Conservation (phyloP, 2,888 invertebrate genomes). For the Caenorhabditis doughertyi region DNA sequence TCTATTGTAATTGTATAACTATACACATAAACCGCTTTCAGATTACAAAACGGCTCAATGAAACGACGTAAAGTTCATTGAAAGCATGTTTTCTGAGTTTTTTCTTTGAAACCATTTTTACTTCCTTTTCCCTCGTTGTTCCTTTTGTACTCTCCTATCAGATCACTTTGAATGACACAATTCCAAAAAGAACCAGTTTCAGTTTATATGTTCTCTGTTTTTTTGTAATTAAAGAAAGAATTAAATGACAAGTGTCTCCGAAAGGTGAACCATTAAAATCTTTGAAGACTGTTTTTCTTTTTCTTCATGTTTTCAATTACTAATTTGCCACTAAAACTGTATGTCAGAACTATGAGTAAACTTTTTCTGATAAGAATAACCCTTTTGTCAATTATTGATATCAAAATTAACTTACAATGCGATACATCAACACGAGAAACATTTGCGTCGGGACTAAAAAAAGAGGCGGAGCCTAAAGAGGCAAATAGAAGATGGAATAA, state of each 20-base stretch:
- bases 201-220: slow-evolving; percentile 5
- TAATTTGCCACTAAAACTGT: slow-evolving; percentile 5
- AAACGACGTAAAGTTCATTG: too few species aligned
- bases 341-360: too few species aligned
- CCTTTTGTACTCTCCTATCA: neutral
- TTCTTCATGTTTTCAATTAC: too few species aligned
- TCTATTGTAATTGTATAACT: too few species aligned
- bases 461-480: slow-evolving; percentile 21
- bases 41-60: too few species aligned
- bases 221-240: slow-evolving; percentile 2
- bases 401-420: slow-evolving; percentile 57
- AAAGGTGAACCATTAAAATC: slow-evolving; percentile 7
- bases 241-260: slow-evolving; percentile 9
- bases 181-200: slow-evolving; percentile 32
- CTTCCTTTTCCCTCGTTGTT: neutral
- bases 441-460: slow-evolving; percentile 47
- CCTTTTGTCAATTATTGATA: neutral
- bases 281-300: too few species aligned
- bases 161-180: slow-evolving; percentile 32
- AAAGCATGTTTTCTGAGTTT: too few species aligned
- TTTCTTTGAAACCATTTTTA: neutral
- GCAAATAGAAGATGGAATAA: slow-evolving; percentile 17
- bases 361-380: neutral
- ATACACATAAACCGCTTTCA: too few species aligned
- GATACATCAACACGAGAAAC: slow-evolving; percentile 52